Base-by-base conservation (phyloP, 2,113 vertebrate species). In the Pica pica region DNA sequence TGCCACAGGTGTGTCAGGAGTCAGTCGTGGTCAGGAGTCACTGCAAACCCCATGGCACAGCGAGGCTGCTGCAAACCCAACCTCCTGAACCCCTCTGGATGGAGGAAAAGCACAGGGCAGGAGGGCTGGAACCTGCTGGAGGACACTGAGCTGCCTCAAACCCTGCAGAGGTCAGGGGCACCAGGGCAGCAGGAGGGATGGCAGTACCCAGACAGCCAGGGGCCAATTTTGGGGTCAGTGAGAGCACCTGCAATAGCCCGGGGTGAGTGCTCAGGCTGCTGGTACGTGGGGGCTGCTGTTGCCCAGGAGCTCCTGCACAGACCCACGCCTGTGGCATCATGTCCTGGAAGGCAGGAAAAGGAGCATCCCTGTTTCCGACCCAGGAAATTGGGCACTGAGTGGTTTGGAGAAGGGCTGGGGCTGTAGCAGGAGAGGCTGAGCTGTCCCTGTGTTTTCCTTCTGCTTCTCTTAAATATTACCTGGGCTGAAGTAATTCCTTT, bases 301-400 rank as follows among this genome's bases (percentile, higher is more conserved):
- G 16, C 12, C 33, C 46, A 4, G 60, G 14, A 17, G 12, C 7
- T 33, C 23, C 44, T 22, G 49, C 49, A 9, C 44, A 30, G 28
- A 44, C 35, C 44, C 73, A 11, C 3, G 0, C 1, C 44, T 30
- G 42, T 27, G 44, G 53, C n/a, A 19, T 31, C 17, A 4, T 0
- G 3, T 16, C 69, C 63, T 7, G 16, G 53, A 18, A 59, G 35
- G 59, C 35, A 60, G 67, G 39, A 42, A 31, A 20, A 61, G 8
- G 49, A 63, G 24, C 23, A 28, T 50, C 55, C 49, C 10, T 4
- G 7, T 20, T 61, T n/a, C 67, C 7, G 31, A 22, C 4, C 17
- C 30, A 11, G 71, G 57, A 56, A 59, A 39, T 1, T 0, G 0
- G 74, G 33, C 17, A 13, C 0, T 2, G 7, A 15, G 68, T 0